Evolutionary conservation across 2,888 invertebrate species (phyloP).

Genomic region (Eledona agricola): DNA sequence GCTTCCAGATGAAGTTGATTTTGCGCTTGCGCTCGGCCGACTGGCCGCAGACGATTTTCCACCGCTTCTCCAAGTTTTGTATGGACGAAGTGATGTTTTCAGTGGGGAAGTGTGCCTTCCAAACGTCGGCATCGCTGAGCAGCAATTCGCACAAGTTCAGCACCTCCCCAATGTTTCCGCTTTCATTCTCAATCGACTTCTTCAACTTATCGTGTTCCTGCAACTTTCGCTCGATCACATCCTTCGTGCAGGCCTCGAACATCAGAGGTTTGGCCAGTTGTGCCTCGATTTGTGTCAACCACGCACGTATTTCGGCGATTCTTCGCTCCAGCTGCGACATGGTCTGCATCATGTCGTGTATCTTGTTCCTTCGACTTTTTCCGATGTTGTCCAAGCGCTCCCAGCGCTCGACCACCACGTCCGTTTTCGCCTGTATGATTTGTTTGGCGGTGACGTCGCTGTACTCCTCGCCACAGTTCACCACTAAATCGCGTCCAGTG

Average conservation of each 20-base stretch:
- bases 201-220: slow-evolving; percentile 78
- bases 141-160: slow-evolving; percentile 81
- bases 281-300: slow-evolving; percentile 77
- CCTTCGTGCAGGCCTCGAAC: slow-evolving; percentile 72
- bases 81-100: slow-evolving; percentile 73
- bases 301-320: slow-evolving; percentile 75
- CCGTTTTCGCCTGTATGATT: slow-evolving; percentile 66
- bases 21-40: slow-evolving; percentile 77
- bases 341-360: slow-evolving; percentile 76
- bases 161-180: slow-evolving; percentile 79
- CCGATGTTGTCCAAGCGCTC: slow-evolving; percentile 75
- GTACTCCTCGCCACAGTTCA: slow-evolving; percentile 72
- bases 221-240: slow-evolving; percentile 73
- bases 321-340: slow-evolving; percentile 76
- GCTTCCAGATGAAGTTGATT: slow-evolving; percentile 70
- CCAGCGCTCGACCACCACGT: slow-evolving; percentile 76
- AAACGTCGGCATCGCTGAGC: slow-evolving; percentile 76
- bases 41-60: slow-evolving; percentile 79
- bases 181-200: slow-evolving; percentile 78
- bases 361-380: slow-evolving; percentile 74
- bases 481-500: slow-evolving; percentile 73
- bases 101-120: slow-evolving; percentile 76
- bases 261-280: slow-evolving; percentile 74
- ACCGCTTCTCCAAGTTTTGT: slow-evolving; percentile 78
- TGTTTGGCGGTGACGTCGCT: slow-evolving; percentile 68